Conservation (phyloP, 2,113 vertebrate species). For the Grallaria varia region DNA sequence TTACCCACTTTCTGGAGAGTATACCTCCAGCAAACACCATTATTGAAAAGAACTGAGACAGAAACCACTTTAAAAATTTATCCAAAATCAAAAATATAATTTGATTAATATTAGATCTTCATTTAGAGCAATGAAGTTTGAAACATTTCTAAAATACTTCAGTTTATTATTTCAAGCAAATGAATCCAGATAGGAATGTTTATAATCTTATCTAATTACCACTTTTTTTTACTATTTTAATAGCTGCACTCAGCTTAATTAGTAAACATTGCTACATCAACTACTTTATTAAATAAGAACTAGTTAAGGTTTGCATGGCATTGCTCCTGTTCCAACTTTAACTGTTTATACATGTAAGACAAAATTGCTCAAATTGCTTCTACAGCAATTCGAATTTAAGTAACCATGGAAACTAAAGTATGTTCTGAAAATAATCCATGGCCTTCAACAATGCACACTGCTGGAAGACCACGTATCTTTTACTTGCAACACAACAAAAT, state of each 20-base stretch:
- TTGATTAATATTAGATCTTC: not conserved
- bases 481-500: not conserved
- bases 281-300: not conserved
- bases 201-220: not conserved
- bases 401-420: conserved; percentile 57
- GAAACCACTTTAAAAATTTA: not conserved
- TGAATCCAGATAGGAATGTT: not conserved
- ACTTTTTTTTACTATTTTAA: not conserved
- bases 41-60: not conserved
- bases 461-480: not conserved
- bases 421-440: conserved; percentile 51
- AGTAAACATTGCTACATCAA: not conserved
- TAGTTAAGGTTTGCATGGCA: not conserved
- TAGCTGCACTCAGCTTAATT: not conserved
- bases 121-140: not conserved
- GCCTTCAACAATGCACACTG: conserved; percentile 1
- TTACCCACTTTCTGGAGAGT: not conserved
- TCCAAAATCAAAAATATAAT: not conserved
- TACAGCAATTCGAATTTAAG: conserved; percentile 34
- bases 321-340: conserved; percentile 1
- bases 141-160: not conserved
- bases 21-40: not conserved
- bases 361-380: conserved; percentile 44
- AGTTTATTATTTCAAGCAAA: not conserved
- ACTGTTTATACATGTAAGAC: conserved; percentile 19